Base-by-base conservation (phyloP, 2,888 invertebrate genomes). In the Xanthorhoe spadicearia region DNA sequence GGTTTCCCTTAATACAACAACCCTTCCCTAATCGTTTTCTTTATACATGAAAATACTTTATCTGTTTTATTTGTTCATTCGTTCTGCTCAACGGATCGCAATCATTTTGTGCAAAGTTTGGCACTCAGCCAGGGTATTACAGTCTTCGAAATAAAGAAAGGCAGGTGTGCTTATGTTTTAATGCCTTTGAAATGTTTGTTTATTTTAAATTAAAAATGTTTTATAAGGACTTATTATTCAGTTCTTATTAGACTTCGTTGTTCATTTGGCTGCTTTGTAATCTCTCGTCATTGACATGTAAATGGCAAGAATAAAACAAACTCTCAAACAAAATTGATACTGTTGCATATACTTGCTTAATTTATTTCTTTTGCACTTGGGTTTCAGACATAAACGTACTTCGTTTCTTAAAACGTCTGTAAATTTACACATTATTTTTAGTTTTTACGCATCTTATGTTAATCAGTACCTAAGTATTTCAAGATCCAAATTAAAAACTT, bases 1-100 rank as follows among this genome's bases (percentile, higher is more conserved):
- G 50, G 59, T 63, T 60, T 63, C 49, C 57, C 66, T 70, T 64
- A 71, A 70, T 69, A 71, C 55, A 53, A 69, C 65, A 70, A 73
- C 70, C 69, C 72, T 64, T 72, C 43, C 68, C 61, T 64, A 61
- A 67, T 67, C 66, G 62, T 49, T 71, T 73, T 69, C 69, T 65
- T 64, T 62, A 58, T 64, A 61, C 49, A 59, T 54, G n/a, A 32
- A 62, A 61, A 63, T 63, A 67, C 59, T 55, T 66, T 67, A 61
- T 68, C 43, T 61, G 67, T 61, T 64, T 61, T 43, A 64, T 68
- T 61, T 53, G 58, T 66, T 56, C 53, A 54, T 63, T 64, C 51
- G 62, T 67, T 64, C 59, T 52, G 64, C 59, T 61, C 63, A 68
- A 61, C 64, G 65, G 67, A 70, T 69, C 51, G 69, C 57, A 50